Evolutionary conservation across 2,888 invertebrate species (phyloP).

Genomic region (Empis livida): DNA sequence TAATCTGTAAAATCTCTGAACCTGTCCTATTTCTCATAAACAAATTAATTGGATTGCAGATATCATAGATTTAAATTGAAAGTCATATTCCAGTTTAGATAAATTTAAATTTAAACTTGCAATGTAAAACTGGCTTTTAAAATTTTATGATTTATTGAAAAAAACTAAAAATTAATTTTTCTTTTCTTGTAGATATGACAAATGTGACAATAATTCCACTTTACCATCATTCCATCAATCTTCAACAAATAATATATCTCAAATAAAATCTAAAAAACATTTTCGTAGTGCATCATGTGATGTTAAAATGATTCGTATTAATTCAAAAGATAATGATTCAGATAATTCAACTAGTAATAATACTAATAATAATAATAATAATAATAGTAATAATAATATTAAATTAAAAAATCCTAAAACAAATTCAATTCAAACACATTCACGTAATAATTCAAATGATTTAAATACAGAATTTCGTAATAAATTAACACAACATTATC

Average conservation of each 20-base stretch:
- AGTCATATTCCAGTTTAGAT: no score
- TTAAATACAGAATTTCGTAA: conserved; percentile 26
- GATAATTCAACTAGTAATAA: conserved; percentile 1
- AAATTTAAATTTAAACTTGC: no score
- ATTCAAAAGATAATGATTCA: conserved; percentile 24
- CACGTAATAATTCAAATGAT: conserved; percentile 36
- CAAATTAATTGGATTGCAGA: no score
- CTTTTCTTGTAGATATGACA: conserved; percentile 26
- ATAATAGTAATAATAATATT: conserved; percentile 12
- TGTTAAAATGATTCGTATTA: conserved; percentile 35
- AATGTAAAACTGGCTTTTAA: no score
- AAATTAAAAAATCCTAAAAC: conserved; percentile 31
- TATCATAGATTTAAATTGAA: no score
- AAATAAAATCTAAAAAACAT: conserved; percentile 34
- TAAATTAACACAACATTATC: conserved; percentile 26
- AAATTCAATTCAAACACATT: conserved; percentile 28
- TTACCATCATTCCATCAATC: conserved; percentile 11
- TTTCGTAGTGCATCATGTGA: conserved; percentile 36
- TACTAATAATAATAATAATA: conserved; percentile 17
- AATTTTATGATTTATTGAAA: no score
- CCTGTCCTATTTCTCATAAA: no score
- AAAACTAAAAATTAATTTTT: neutral
- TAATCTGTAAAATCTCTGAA: no score
- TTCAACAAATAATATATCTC: conserved; percentile 15
- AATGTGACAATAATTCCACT: conserved; percentile 23